Evolutionary conservation across 2,888 invertebrate genomes (phyloP).

Genomic region (Eugnorisma glareosa): DNA sequence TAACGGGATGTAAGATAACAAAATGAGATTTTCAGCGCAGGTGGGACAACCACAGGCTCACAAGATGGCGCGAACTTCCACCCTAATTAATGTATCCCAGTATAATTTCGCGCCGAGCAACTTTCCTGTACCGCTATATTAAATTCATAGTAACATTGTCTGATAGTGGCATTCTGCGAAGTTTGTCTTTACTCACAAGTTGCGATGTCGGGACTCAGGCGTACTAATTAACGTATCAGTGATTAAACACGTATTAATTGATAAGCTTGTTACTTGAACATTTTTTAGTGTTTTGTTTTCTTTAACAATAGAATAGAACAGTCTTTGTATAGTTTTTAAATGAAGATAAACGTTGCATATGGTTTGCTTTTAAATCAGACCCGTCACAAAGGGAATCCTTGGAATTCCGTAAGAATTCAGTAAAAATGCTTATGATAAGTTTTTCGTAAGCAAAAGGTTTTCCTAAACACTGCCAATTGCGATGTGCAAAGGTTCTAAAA

Average conservation of each 20-base stretch:
- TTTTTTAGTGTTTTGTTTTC: neutral
- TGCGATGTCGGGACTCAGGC: slow-evolving; percentile 26
- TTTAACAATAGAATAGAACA: neutral
- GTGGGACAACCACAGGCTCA: slow-evolving; percentile 60
- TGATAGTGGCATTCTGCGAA: slow-evolving; percentile 55
- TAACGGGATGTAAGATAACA: slow-evolving; percentile 50
- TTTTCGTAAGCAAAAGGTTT: neutral
- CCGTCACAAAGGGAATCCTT: neutral
- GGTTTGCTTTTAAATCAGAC: neutral
- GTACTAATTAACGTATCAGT: slow-evolving; percentile 40
- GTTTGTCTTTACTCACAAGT: slow-evolving; percentile 42
- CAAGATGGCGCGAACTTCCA: slow-evolving; percentile 68
- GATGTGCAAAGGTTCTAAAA: too few species aligned
- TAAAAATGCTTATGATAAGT: too few species aligned
- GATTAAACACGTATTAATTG: slow-evolving; percentile 59
- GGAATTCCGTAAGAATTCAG: neutral
- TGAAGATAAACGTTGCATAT: slow-evolving; percentile 2
- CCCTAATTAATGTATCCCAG: slow-evolving; percentile 75
- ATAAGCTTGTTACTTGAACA: slow-evolving; percentile 28
- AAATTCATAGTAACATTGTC: slow-evolving; percentile 75
- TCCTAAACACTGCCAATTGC: neutral
- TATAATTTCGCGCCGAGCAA: slow-evolving; percentile 69
- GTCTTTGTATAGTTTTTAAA: neutral
- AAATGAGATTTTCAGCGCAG: slow-evolving; percentile 61
- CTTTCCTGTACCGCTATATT: slow-evolving; percentile 70